These are phyloP conservation scores for Egretta garzetta DNA, from an alignment of 2,113 vertebrate genomes.

Conservation along the genomic window DNA sequence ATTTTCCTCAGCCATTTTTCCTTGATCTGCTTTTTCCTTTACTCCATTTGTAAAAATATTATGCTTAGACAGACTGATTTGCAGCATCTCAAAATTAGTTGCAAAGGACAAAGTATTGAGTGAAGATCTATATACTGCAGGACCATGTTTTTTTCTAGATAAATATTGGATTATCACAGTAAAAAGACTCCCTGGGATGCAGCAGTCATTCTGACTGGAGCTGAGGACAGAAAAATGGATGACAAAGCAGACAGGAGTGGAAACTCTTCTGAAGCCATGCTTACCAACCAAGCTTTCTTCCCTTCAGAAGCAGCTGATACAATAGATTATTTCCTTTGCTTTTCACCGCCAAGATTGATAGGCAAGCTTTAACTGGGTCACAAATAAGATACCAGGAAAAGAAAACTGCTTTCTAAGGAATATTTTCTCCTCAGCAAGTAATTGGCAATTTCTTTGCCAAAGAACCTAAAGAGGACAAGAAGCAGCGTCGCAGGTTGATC, in stretches of 20 bases:
- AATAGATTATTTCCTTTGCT: background rate
- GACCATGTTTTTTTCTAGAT: background rate
- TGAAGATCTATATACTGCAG: background rate
- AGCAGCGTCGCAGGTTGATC: background rate
- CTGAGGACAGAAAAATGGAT: background rate
- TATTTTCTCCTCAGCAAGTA: conserved; percentile 17
- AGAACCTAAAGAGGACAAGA: background rate
- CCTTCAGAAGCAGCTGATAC: background rate
- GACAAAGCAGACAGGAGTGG: background rate
- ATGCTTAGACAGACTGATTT: background rate
- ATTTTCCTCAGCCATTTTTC: background rate
- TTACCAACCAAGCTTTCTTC: background rate
- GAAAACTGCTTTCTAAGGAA: conserved; percentile 23
- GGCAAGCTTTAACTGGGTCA: conserved; percentile 16
- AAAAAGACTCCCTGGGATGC: background rate
- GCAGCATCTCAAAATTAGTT: background rate
- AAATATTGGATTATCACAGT: background rate
- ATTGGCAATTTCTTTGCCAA: background rate
- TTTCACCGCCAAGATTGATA: background rate
- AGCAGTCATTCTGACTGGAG: background rate
- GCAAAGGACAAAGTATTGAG: background rate
- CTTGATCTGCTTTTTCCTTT: background rate
- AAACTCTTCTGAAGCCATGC: background rate
- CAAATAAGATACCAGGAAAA: background rate
- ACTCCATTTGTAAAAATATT: background rate